A percentile compares a stretch with the other conserved stretches of the same genome.
Conservation (phyloP, 2,888 invertebrate species). For the Philonicus albiceps region DNA sequence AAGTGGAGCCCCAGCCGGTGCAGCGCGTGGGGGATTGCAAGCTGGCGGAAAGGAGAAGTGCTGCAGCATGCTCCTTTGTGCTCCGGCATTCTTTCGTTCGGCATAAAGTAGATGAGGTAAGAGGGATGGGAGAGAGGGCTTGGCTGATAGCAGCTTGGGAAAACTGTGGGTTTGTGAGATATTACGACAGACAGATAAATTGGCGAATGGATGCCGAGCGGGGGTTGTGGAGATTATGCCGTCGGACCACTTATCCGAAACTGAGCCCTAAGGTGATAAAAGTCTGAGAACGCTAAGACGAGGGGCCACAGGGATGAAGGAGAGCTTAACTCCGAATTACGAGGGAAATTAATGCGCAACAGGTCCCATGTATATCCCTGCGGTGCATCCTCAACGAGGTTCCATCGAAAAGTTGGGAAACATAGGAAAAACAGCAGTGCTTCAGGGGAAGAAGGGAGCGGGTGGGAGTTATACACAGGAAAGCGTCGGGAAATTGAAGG, state of each 20-base stretch:
- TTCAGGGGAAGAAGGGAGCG: background rate
- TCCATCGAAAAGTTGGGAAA: background rate
- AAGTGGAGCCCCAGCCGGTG: background rate
- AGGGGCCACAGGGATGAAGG: background rate
- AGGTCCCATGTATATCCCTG: background rate
- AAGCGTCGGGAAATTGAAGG: slow-evolving; percentile 13
- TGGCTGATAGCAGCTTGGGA: background rate
- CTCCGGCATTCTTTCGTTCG: background rate
- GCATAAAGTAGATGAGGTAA: background rate
- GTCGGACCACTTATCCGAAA: background rate
- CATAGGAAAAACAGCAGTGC: background rate
- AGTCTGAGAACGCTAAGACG: background rate
- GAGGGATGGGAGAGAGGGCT: background rate
- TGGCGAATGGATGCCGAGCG: background rate
- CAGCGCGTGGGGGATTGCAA: background rate
- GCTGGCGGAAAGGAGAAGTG: background rate
- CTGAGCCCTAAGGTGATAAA: background rate
- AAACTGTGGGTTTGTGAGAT: background rate
- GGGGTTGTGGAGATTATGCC: background rate
- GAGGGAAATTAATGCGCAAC: background rate
- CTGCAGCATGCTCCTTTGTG: background rate
- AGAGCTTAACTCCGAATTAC: background rate
- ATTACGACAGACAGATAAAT: background rate
- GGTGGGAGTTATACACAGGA: background rate
- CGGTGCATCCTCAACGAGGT: background rate